Percentiles rank a stretch among this genome's conserved stretches.
Evolutionary conservation across 2,797 vertebrate genomes (phyloP).

Genomic region (Knipowitschia caucasica): DNA sequence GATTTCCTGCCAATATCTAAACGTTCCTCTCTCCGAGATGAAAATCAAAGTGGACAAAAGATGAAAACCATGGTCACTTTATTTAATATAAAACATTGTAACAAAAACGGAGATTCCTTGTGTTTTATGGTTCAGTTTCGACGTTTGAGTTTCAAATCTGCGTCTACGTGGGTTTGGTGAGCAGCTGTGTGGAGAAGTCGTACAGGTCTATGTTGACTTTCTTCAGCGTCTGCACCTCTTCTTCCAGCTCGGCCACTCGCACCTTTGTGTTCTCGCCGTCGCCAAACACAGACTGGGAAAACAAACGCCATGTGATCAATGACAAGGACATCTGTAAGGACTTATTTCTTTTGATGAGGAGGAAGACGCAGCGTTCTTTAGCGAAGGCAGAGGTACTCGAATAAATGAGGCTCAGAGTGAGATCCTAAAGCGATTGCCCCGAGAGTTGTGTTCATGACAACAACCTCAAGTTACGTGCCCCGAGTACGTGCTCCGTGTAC

Average conservation of each 20-base stretch:
- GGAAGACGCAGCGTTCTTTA: too few relatives aligned
- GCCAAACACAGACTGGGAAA: conserved; percentile 85
- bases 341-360: too few relatives aligned
- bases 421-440: too few relatives aligned
- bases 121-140: not conserved
- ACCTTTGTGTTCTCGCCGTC: conserved; percentile 88
- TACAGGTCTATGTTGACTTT: conserved; percentile 95
- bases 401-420: too few relatives aligned
- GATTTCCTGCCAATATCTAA: not conserved
- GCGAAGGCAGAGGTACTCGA: too few relatives aligned
- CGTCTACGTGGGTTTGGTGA: conserved; percentile 76
- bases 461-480: too few relatives aligned
- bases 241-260: conserved; percentile 87
- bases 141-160: not conserved
- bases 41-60: not conserved
- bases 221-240: conserved; percentile 89
- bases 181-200: conserved; percentile 88
- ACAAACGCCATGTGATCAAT: conserved; percentile 3
- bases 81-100: conserved; percentile 5
- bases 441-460: too few relatives aligned
- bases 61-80: not conserved
- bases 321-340: not conserved
- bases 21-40: not conserved
- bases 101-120: not conserved
- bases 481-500: too few relatives aligned